Conservation (phyloP, 2,113 vertebrate genomes). For the Sigmodon hispidus region DNA sequence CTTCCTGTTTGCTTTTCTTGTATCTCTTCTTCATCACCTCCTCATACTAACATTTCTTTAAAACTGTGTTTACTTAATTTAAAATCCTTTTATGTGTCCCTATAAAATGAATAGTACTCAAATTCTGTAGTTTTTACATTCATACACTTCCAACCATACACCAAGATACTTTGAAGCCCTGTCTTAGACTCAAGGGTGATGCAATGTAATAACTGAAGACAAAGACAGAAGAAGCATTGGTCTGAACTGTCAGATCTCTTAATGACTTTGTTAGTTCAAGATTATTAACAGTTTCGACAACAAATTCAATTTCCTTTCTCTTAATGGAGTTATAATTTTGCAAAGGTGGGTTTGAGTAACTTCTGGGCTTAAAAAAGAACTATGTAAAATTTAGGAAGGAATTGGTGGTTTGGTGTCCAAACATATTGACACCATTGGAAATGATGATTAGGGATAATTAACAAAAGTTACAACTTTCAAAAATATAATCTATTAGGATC, state of each 20-base stretch:
- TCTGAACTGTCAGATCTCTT: background rate
- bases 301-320: background rate
- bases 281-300: background rate
- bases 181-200: background rate
- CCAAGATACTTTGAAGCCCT: background rate
- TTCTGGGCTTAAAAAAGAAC: background rate
- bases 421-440: background rate
- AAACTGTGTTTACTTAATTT: background rate
- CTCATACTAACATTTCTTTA: background rate
- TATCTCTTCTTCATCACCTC: background rate
- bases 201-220: background rate
- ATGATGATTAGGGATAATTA: background rate
- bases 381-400: background rate
- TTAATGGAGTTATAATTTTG: background rate
- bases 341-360: background rate
- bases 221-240: background rate
- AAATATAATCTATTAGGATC: background rate
- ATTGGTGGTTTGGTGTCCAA: background rate
- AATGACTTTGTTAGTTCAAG: background rate
- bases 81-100: background rate
- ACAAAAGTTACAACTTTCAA: background rate
- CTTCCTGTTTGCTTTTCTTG: background rate
- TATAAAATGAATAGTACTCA: background rate
- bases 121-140: background rate
- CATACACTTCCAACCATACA: background rate